Base-by-base conservation (phyloP, 1,140 invertebrate species). In the Drosophila biarmipes region DNA sequence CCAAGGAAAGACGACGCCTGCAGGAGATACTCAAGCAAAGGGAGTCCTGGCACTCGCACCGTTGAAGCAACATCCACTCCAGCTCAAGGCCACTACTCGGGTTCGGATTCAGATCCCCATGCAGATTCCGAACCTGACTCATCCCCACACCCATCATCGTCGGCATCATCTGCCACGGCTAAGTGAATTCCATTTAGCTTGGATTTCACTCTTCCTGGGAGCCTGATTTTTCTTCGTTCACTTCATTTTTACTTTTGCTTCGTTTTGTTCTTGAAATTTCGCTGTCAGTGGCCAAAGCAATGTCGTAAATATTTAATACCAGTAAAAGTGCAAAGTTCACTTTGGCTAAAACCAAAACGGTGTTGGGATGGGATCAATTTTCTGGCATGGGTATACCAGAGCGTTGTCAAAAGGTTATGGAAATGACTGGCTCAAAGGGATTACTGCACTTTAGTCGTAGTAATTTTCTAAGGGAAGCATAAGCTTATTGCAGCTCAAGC, bases 1-100 rank as follows among this genome's bases (percentile, higher is more conserved):
- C 80, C 35, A 90, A 90, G 76, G 90, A 91, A 78, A 80, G 90
- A 38, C 73, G 90, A 76, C 90, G 90, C 73, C 77, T 91, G 61
- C 87, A 91, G 77, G 78, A 91, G 74, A 91, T 91, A 80, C 90
- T 91, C 73, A 87, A 91, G 24, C 73, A 82, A 14, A 54, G 68
- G 17, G 80, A 84, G 52, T 75, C 75, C 29, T 61, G 51, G 62
- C 75, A 73, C 40, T 62, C 75, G 43, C 80, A 86, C 63, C 84
- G 73, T 57, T 73, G 43, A 52, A 21, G 34, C 45, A 55, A 61
- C 40, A 52, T 29, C 8, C 35, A 46, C 31, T 15, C 40, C 40
- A 29, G n/a, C 14, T 31, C 14, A 46, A 45, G 54, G 45, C 35
- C 19, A 53, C 46, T 45, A 10, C 54, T 45, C 54, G 11, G 48